Percentiles rank a stretch among this genome's conserved stretches.
phyloP scores from a whole-genome alignment of 64 coral and sea anemone species.

The Exaiptasia diaphana region DNA sequence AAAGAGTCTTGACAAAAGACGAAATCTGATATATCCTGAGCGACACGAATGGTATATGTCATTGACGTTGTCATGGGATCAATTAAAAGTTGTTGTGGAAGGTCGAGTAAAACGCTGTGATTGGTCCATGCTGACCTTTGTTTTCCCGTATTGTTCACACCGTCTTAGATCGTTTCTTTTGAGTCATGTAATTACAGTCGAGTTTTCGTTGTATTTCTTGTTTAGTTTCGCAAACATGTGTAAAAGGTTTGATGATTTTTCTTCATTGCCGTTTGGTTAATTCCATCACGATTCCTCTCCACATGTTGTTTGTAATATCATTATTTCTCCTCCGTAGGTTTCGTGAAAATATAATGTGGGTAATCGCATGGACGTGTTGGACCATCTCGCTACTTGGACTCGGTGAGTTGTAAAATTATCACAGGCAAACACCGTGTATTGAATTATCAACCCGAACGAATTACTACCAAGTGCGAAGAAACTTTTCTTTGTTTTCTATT shows the following conservation, averaged over 20 bases:
- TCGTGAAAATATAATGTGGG: conserved; percentile 21
- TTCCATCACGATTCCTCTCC: neutral
- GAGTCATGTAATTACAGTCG: neutral
- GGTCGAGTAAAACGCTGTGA: neutral
- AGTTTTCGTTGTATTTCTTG: conserved; percentile 24
- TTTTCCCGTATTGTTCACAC: neutral
- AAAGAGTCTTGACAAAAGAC: neutral
- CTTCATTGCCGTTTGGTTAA: neutral
- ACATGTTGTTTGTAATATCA: neutral
- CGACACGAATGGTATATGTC: neutral
- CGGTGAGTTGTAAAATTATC: conserved; percentile 48
- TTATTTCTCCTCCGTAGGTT: too few species aligned
- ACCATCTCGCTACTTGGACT: conserved; percentile 13
- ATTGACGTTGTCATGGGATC: conserved; percentile 21
- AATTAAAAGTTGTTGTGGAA: conserved; percentile 1
- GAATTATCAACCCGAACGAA: neutral
- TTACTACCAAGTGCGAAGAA: neutral
- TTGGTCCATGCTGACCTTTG: conserved; percentile 27
- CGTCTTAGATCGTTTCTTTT: neutral
- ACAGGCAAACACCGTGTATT: neutral
- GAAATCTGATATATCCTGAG: neutral
- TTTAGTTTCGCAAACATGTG: conserved; percentile 49
- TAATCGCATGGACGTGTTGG: conserved; percentile 30
- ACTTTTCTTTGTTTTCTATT: neutral
- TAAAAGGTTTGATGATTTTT: conserved; percentile 6